Conservation (phyloP, 2,113 vertebrate species). For the Nymphicus hollandicus region DNA sequence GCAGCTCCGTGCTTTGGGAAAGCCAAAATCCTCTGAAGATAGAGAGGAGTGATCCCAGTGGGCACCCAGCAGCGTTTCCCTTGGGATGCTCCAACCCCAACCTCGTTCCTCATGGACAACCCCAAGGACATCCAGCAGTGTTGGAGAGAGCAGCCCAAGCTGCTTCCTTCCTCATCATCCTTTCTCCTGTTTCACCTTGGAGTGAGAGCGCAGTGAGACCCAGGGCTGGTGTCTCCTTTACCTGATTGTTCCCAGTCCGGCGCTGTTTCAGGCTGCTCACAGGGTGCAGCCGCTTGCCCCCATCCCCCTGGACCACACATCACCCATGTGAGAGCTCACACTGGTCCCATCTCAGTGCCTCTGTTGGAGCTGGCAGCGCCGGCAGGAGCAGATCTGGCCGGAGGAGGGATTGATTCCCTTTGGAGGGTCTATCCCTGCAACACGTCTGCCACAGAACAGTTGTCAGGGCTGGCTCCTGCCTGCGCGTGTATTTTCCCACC, state of each 20-base stretch:
- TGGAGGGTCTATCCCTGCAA: background rate
- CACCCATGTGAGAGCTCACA: rapidly evolving
- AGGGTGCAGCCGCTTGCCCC: rapidly evolving
- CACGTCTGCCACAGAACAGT: background rate
- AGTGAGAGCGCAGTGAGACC: background rate
- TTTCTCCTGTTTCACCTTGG: background rate
- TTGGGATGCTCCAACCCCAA: background rate
- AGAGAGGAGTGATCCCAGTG: background rate
- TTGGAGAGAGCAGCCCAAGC: background rate
- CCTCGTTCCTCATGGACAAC: rapidly evolving
- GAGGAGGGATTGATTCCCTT: background rate
- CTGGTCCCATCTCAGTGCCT: rapidly evolving
- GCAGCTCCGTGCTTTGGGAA: background rate
- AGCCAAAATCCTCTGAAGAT: background rate
- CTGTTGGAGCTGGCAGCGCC: rapidly evolving
- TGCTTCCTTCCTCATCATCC: background rate
- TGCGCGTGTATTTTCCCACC: background rate
- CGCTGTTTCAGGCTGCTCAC: rapidly evolving
- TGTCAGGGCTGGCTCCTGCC: background rate
- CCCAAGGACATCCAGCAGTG: rapidly evolving
- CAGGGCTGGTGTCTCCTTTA: background rate
- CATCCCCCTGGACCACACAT: rapidly evolving
- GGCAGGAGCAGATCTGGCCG: rapidly evolving
- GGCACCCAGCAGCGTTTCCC: rapidly evolving
- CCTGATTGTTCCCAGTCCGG: background rate